phyloP scores from a whole-genome alignment of 1,140 invertebrate genomes.

The Lepidurus couesii region DNA sequence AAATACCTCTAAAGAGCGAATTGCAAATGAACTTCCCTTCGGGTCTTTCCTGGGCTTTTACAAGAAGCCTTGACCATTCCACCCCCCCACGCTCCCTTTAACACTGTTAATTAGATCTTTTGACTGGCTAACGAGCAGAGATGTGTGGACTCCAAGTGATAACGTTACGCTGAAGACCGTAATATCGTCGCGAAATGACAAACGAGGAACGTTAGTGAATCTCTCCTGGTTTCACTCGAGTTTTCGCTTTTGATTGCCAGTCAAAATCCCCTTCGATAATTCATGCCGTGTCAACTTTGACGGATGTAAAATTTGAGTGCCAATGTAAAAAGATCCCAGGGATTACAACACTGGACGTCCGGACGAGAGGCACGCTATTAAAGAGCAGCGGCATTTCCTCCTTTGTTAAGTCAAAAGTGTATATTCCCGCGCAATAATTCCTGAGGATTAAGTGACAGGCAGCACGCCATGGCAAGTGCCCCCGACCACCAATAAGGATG shows the following conservation, averaged over 20 bases:
- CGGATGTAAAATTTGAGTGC: slow-evolving; percentile 3
- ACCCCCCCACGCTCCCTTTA: too few relatives aligned
- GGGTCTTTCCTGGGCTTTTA: too few relatives aligned
- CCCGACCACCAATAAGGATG: not conserved
- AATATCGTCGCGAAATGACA: too few relatives aligned
- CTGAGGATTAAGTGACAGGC: not conserved
- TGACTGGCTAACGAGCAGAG: too few relatives aligned
- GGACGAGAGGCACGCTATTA: not conserved
- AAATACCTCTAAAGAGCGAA: too few relatives aligned
- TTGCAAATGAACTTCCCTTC: too few relatives aligned
- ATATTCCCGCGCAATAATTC: not conserved
- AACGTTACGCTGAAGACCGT: too few relatives aligned
- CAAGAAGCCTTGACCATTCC: too few relatives aligned
- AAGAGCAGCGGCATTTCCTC: not conserved
- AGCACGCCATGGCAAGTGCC: not conserved
- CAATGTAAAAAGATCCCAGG: not conserved
- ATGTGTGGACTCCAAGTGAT: too few relatives aligned
- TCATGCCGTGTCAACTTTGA: not conserved
- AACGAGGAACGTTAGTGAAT: too few relatives aligned
- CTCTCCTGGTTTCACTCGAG: not conserved
- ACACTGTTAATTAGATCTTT: too few relatives aligned
- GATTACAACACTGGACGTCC: not conserved
- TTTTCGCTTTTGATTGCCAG: not conserved
- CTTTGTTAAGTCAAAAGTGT: slow-evolving; percentile 6
- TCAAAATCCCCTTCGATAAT: not conserved